A percentile compares a stretch with the other conserved stretches of the same genome.
phyloP scores from a whole-genome alignment of 1,140 invertebrate genomes.

The Phthorimaea operculella region DNA sequence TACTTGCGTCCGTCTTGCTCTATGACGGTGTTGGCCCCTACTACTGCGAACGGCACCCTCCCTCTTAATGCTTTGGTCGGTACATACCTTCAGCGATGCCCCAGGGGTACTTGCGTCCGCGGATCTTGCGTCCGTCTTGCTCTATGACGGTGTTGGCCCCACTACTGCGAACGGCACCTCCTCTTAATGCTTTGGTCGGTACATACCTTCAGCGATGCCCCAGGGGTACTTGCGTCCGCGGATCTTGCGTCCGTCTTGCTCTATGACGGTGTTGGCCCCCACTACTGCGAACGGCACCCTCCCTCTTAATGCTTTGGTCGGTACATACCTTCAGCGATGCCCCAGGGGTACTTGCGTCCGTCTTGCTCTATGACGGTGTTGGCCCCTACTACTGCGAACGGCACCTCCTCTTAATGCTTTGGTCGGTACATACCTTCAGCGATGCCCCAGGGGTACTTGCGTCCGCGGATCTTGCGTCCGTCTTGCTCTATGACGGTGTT shows the following conservation, averaged over 20 bases:
- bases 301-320: slow-evolving; percentile 68
- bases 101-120: slow-evolving; percentile 97
- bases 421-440: slow-evolving; percentile 85
- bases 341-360: slow-evolving; percentile 97
- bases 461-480: slow-evolving; percentile 86
- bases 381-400: too few species aligned
- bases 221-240: slow-evolving; percentile 99
- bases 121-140: slow-evolving; percentile 84
- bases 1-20: slow-evolving; percentile 93
- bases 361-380: slow-evolving; percentile 90
- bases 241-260: slow-evolving; percentile 87
- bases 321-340: slow-evolving; percentile 86
- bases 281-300: slow-evolving; percentile 98
- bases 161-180: slow-evolving; percentile 98
- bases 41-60: slow-evolving; percentile 97
- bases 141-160: slow-evolving; percentile 96
- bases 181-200: slow-evolving; percentile 78
- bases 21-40: slow-evolving; percentile 96
- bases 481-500: slow-evolving; percentile 93
- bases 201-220: slow-evolving; percentile 92
- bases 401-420: too few species aligned
- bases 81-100: slow-evolving; percentile 89
- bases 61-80: slow-evolving; percentile 68
- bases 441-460: slow-evolving; percentile 98
- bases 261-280: slow-evolving; percentile 94